A percentile compares a stretch with the other conserved stretches of the same genome.
Conservation (phyloP, 2,797 vertebrate genomes). For the Falco rusticolus region DNA sequence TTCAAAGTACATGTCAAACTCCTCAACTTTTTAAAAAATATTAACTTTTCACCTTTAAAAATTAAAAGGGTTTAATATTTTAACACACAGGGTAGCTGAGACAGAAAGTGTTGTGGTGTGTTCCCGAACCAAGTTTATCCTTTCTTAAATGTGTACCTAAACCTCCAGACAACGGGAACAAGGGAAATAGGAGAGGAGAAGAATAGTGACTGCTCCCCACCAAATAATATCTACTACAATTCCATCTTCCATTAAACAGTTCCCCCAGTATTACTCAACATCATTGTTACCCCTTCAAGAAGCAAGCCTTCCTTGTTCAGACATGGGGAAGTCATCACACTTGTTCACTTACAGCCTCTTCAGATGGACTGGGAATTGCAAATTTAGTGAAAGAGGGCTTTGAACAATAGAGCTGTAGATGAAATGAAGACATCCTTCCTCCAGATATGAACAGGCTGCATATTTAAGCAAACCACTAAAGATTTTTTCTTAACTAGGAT, state of each 20-base stretch:
- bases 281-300: neutral
- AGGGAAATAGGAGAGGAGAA: neutral
- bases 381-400: neutral
- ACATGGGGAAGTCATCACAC: neutral
- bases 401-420: neutral
- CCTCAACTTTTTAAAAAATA: neutral
- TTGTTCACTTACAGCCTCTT: neutral
- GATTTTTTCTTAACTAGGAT: neutral
- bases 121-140: neutral
- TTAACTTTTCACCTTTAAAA: neutral
- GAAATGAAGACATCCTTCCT: neutral
- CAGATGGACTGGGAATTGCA: neutral
- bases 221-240: neutral
- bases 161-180: neutral
- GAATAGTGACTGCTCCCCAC: neutral
- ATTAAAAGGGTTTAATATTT: neutral
- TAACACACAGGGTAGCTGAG: neutral
- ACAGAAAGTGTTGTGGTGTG: neutral
- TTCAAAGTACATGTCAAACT: neutral
- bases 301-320: neutral
- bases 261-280: neutral
- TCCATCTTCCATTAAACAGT: neutral
- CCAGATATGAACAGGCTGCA: neutral
- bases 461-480: neutral
- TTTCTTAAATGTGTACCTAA: neutral